Evolutionary conservation across 2,888 invertebrate species (phyloP).

Genomic region (Parascotia fuliginaria): DNA sequence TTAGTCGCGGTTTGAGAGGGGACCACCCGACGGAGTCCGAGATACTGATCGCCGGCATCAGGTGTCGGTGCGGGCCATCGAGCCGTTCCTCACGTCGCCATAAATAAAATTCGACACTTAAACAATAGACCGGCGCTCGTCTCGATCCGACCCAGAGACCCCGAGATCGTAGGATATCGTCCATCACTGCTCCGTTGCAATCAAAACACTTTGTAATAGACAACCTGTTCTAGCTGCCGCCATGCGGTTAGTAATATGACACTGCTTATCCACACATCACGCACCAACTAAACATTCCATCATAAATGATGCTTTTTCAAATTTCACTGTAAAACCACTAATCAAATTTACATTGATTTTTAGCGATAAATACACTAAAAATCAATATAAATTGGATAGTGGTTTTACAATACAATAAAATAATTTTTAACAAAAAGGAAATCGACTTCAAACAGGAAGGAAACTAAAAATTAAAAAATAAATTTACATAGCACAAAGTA

Average conservation of each 20-base stretch:
- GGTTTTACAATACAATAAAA: too few relatives aligned
- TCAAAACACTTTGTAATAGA: slow-evolving; percentile 63
- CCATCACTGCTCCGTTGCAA: slow-evolving; percentile 43
- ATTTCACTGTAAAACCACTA: too few relatives aligned
- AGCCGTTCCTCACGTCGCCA: slow-evolving; percentile 54
- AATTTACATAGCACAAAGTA: too few relatives aligned
- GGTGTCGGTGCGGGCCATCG: slow-evolving; percentile 63
- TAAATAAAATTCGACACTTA: slow-evolving; percentile 79
- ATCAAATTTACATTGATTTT: too few relatives aligned
- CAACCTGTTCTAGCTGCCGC: slow-evolving; percentile 45
- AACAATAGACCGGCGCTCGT: slow-evolving; percentile 66
- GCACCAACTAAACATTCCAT: slow-evolving; percentile 11
- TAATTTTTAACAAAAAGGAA: too few relatives aligned
- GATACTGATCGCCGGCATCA: slow-evolving; percentile 74
- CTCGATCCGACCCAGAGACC: slow-evolving; percentile 58
- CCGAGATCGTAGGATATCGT: slow-evolving; percentile 60
- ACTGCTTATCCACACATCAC: slow-evolving; percentile 36
- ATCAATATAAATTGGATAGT: too few relatives aligned
- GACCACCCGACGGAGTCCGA: slow-evolving; percentile 67
- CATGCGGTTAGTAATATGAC: slow-evolving; percentile 51
- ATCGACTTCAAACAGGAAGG: too few relatives aligned
- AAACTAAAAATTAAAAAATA: too few relatives aligned
- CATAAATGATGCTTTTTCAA: too few relatives aligned
- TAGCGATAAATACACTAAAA: too few relatives aligned
- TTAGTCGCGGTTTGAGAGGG: slow-evolving; percentile 9